Conservation (phyloP, 2,888 invertebrate genomes). For the Ophioninae sp. region DNA sequence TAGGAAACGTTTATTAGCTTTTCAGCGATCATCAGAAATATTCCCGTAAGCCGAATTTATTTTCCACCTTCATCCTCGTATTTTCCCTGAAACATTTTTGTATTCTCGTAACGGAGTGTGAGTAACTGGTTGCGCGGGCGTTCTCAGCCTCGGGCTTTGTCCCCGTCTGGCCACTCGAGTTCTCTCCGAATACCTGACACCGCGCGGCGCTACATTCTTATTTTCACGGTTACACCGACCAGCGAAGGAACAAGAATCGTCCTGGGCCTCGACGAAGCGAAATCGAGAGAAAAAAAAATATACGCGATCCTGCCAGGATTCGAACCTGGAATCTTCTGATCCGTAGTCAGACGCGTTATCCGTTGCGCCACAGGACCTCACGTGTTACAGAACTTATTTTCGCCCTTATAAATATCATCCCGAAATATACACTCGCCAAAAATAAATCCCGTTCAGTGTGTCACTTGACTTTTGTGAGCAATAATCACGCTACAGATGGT, state of each 20-base stretch:
- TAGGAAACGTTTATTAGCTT: neutral
- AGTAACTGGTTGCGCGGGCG: constrained; percentile 9
- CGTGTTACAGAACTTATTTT: neutral
- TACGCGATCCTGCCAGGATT: constrained; percentile 77
- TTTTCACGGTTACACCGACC: neutral
- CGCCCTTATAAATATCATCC: neutral
- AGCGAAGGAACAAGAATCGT: neutral
- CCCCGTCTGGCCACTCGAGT: neutral
- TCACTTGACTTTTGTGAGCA: neutral
- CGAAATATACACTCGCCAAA: neutral
- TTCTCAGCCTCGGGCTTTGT: constrained; percentile 5
- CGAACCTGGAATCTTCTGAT: constrained; percentile 85
- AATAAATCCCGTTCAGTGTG: neutral
- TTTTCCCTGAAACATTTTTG: constrained; percentile 1
- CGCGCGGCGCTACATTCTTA: neutral
- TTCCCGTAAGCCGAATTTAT: constrained; percentile 4
- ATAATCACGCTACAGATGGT: neutral
- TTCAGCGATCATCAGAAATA: neutral
- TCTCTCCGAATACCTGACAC: constrained; percentile 2
- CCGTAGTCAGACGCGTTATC: constrained; percentile 85
- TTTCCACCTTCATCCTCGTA: neutral
- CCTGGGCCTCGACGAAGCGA: neutral
- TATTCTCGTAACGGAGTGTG: constrained; percentile 8
- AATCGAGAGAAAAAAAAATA: neutral
- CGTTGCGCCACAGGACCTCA: constrained; percentile 85